Conservation (phyloP, 2,113 vertebrate genomes). For the Cranoglanis bouderius region DNA sequence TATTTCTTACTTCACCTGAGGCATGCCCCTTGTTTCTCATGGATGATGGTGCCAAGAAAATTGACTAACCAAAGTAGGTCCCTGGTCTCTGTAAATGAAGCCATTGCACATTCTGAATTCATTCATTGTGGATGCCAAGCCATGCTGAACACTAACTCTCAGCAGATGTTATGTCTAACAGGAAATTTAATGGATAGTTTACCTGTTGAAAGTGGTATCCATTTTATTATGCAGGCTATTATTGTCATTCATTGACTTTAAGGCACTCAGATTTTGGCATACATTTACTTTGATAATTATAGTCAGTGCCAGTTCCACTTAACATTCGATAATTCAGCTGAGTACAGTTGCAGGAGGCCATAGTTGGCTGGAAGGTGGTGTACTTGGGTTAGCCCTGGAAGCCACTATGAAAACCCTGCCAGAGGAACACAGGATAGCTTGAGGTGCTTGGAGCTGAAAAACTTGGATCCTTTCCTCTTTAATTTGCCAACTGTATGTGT, state of each 20-base stretch:
- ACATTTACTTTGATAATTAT: neutral
- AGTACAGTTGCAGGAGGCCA: constrained; percentile 29
- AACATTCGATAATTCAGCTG: constrained; percentile 30
- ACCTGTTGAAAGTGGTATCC: neutral
- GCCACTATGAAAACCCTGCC: constrained; percentile 15
- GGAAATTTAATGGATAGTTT: constrained; percentile 5
- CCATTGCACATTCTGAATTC: neutral
- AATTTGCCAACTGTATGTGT: constrained; percentile 67
- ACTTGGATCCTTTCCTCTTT: constrained; percentile 64
- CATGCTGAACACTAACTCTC: neutral
- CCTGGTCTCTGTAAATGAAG: neutral
- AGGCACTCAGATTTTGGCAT: neutral
- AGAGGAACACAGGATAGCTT: constrained; percentile 53
- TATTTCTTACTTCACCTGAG: neutral
- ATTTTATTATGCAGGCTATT: neutral
- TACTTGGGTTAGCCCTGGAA: constrained; percentile 21
- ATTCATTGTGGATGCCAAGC: neutral
- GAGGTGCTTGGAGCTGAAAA: constrained; percentile 57
- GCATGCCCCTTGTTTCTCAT: constrained; percentile 4
- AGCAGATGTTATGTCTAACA: constrained; percentile 24
- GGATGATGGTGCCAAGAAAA: neutral
- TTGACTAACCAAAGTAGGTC: neutral
- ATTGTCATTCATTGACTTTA: neutral
- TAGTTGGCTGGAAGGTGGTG: constrained; percentile 22
- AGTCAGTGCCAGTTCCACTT: constrained; percentile 29